Evolutionary conservation across 2,113 vertebrate species (phyloP).

Genomic region (Rhegmatorhina hoffmannsi): DNA sequence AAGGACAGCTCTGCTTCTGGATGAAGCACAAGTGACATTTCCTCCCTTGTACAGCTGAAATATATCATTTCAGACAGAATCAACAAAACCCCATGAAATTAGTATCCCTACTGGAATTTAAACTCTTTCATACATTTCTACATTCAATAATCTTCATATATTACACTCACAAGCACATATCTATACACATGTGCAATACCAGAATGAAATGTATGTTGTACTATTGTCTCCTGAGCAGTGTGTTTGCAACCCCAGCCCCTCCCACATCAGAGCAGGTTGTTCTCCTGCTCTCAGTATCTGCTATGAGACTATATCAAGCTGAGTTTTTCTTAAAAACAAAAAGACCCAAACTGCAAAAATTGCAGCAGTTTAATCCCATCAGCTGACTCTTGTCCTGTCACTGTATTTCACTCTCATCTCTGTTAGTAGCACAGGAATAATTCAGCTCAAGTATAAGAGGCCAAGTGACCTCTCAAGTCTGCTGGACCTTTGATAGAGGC

Average conservation of each 20-base stretch:
- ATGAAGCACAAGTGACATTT: background rate
- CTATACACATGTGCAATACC: fast-evolving
- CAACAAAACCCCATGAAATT: background rate
- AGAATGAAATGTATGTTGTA: background rate
- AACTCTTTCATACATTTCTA: background rate
- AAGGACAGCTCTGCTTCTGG: background rate
- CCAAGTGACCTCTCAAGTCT: background rate
- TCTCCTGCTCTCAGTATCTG: background rate
- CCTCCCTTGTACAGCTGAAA: background rate
- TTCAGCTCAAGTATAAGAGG: background rate
- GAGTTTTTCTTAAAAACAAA: background rate
- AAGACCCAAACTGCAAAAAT: background rate
- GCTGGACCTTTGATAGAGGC: background rate
- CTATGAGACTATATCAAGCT: background rate
- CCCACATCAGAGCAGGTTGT: background rate
- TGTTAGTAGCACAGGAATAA: background rate
- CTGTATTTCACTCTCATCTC: background rate
- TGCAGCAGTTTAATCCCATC: background rate
- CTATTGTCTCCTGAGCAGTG: background rate
- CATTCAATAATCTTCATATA: background rate
- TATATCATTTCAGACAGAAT: background rate
- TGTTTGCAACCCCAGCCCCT: background rate
- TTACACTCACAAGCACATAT: background rate
- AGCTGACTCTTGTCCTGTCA: background rate
- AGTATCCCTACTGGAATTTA: background rate